Evolutionary conservation across 2,113 vertebrate genomes (phyloP).

Genomic region (Ploceus nigricollis): DNA sequence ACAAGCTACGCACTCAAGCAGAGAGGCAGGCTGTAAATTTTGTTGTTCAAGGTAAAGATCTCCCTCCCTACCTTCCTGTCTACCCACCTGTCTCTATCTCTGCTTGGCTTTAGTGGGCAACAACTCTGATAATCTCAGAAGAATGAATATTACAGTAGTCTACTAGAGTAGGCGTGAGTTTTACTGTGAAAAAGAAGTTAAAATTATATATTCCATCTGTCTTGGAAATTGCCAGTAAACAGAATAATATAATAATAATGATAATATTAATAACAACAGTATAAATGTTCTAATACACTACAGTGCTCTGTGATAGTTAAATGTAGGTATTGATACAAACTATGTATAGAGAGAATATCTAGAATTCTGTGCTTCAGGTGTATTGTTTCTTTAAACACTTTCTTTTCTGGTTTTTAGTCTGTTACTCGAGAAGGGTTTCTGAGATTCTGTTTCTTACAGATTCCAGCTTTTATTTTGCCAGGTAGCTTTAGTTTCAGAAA

Average conservation of each 20-base stretch:
- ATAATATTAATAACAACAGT: neutral
- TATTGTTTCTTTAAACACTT: neutral
- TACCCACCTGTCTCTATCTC: neutral
- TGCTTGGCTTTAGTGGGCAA: neutral
- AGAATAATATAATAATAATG: neutral
- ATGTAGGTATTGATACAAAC: neutral
- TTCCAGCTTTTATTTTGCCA: neutral
- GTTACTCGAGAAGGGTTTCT: neutral
- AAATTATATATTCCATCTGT: neutral
- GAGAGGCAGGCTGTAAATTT: constrained; percentile 94
- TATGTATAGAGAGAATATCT: neutral
- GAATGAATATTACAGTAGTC: neutral
- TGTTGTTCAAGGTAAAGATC: constrained; percentile 85
- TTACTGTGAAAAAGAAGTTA: neutral
- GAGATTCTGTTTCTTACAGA: neutral
- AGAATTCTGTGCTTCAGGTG: neutral
- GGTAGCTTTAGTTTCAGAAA: neutral
- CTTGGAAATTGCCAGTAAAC: neutral
- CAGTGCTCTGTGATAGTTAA: neutral
- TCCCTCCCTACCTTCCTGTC: neutral
- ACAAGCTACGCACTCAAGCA: constrained; percentile 80
- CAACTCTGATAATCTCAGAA: neutral
- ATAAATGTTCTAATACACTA: neutral
- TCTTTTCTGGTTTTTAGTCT: neutral
- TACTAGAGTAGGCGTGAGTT: neutral